Percentiles rank a stretch among this genome's conserved stretches.
These are phyloP conservation scores for Callorhinus ursinus DNA, from an alignment of 2,113 vertebrate species.

Conservation along the genomic window DNA sequence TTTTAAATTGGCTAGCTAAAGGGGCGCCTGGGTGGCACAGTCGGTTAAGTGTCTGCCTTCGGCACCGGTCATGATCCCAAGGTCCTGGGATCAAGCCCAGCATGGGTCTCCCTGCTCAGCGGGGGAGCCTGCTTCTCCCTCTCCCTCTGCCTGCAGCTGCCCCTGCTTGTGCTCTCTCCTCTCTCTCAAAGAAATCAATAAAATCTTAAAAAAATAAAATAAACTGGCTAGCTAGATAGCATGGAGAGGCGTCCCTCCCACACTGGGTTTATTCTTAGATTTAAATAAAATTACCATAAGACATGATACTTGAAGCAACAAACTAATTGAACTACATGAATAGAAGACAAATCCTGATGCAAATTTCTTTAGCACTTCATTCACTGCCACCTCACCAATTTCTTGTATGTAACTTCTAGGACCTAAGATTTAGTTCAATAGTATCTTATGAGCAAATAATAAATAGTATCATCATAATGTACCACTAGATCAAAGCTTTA, in stretches of 20 bases:
- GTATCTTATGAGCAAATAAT: not conserved
- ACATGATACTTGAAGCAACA: constrained; percentile 10
- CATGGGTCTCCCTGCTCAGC: not conserved
- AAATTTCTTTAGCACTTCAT: not conserved
- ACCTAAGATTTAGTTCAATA: not conserved
- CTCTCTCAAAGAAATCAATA: too few species aligned
- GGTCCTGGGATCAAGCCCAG: not conserved
- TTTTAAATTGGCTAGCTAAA: not conserved
- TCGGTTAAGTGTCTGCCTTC: not conserved
- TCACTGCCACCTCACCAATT: not conserved
- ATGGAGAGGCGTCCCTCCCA: not conserved
- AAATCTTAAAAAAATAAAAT: too few species aligned
- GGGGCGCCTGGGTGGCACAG: not conserved
- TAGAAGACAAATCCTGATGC: not conserved
- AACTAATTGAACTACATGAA: not conserved
- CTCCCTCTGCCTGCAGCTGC: too few species aligned
- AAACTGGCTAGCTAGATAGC: not conserved
- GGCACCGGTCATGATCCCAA: not conserved
- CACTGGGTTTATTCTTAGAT: not conserved
- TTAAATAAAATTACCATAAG: not conserved
- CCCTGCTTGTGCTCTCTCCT: too few species aligned
- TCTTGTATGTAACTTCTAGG: not conserved
- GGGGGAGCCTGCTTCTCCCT: too few species aligned
- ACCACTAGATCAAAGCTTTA: not conserved
- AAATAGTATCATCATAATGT: not conserved